Base-by-base conservation (phyloP, 2,888 invertebrate genomes). In the Schizaphis graminum region DNA sequence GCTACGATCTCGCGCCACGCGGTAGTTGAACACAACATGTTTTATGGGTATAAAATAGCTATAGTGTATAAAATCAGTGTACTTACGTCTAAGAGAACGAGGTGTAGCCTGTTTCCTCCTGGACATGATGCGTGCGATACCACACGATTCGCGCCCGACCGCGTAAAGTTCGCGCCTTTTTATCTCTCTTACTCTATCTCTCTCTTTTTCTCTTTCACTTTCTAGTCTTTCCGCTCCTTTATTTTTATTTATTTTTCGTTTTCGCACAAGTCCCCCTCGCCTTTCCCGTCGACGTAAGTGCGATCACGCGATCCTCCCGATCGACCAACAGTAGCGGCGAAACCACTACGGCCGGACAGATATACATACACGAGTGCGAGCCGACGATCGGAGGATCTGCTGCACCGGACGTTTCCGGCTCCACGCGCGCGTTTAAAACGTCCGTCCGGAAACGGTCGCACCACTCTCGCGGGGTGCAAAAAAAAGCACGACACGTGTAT, bases 51-150 rank as follows among this genome's bases (percentile, higher is more conserved):
- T 49, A 47, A 10, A 47, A 47, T 53, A 10, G n/a, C 53, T 28
- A 26, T 28, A 16, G 13, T 28, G 16, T 49, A 87, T 87, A 47
- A 44, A 47, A 53, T n/a, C 49, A 24, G 77, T 53, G 89, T 90
- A 94, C 93, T 94, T 61, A 94, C 93, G 93, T 94, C 89, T 94
- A 24, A 94, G 90, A 35, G 93, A 94, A 26, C 93, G 93, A 35
- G 93, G 93, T n/a, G 93, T 94, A 35, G 93, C 93, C 85, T 94
- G 93, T 86, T 94, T 94, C 90, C 93, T 94, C 85, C 93, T 94
- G 49, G 93, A 94, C 93, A 94, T 94, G 85, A 35, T 93, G 84
- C 47, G 93, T 84, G 91, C 67, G 61, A 57, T 89, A 26, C 89
- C 89, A 28, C 89, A 47, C 67, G 61, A 61, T 41, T 61, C 28